Evolutionary conservation across 2,113 vertebrate genomes (phyloP), one percentile per base, ranked within the genome.

Genomic region (Tiliqua scincoides): DNA sequence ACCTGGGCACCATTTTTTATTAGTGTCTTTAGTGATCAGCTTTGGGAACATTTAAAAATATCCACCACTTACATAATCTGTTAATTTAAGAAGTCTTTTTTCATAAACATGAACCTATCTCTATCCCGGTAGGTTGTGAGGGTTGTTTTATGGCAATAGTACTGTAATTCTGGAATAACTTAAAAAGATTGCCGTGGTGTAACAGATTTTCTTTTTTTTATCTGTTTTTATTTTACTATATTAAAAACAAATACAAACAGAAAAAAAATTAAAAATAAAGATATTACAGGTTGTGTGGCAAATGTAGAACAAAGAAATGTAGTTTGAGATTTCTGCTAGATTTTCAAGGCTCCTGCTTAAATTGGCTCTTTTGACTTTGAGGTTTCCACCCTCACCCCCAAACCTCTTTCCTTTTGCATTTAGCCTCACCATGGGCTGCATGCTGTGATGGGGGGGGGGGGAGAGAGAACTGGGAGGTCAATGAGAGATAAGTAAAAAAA

Each of bases 41-140:
- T 32, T 91, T 89, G 82, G 80, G 90, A 92, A 83, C 25, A 75
- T 65, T 84, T 35, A 75, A 75, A 84, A 75, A 84, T 76, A 75
- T 65, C 37, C 25, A 6, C 43, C 72, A 52, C 59, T 84, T 84
- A n/a, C 57, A 75, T 75, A 32, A 75, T 65, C 27, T 63, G 27
- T 23, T 84, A 75, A 75, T 84, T 89, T 76, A 40, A 57, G 20
- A 17, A 85, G 62, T 63, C 7, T 84, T 1, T 84, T 54, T 90
- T 72, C 85, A 89, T 68, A 90, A 82, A 35, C 18, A 70, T 86
- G 82, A 83, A 79, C 70, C 32, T 73, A 35, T n/a, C 12, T 61
- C 54, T 40, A 40, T 14, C 62, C 4, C 27, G 75, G 30, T 65
- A 25, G 59, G 57, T 9, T 83, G 35, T 15, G 30, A 17, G 11